These are phyloP conservation scores for Falco naumanni DNA, from an alignment of 2,797 vertebrate genomes.

Conservation along the genomic window DNA sequence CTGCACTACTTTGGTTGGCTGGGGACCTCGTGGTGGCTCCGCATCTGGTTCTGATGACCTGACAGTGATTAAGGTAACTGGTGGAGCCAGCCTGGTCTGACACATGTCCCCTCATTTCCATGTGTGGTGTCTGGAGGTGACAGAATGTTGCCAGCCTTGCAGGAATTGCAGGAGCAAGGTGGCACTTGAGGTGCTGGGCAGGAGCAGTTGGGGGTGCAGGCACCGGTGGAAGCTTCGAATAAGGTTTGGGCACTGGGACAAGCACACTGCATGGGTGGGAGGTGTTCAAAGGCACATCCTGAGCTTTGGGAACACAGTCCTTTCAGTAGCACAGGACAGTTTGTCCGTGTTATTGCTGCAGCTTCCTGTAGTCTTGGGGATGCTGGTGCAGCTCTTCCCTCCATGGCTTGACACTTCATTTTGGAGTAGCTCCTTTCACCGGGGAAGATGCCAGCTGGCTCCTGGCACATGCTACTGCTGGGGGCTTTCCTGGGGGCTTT, in stretches of 20 bases:
- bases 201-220: not conserved
- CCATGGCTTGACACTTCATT: rapidly evolving
- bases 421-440: not conserved
- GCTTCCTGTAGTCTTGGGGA: not conserved
- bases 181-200: not conserved
- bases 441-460: not conserved
- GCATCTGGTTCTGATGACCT: not conserved
- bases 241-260: not conserved
- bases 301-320: not conserved
- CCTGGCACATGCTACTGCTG: not conserved
- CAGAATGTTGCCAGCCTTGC: not conserved
- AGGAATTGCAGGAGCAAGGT: not conserved
- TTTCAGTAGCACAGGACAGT: not conserved
- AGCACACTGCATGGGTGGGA: rapidly evolving
- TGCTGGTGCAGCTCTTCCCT: not conserved
- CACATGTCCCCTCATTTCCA: not conserved
- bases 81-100: not conserved
- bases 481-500: not conserved
- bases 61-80: not conserved
- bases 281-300: not conserved
- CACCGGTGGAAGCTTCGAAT: not conserved
- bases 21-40: not conserved
- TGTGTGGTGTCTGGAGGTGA: rapidly evolving
- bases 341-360: rapidly evolving
- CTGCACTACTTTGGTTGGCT: rapidly evolving